Base-by-base conservation (phyloP, 2,888 invertebrate species). In the Zeuzera pyrina region DNA sequence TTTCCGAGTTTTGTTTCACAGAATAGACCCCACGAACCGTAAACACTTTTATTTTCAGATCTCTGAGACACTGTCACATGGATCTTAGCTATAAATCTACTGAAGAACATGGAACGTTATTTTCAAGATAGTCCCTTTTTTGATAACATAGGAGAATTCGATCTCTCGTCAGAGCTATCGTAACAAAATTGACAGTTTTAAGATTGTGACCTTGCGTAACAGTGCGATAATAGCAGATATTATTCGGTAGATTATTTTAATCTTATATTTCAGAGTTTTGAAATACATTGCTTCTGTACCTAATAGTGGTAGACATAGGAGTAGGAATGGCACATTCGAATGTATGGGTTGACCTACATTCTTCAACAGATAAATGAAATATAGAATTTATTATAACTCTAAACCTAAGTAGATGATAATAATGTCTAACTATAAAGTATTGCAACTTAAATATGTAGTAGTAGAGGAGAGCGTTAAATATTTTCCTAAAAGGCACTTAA, bases 191-290 rank as follows among this genome's bases (percentile, higher is more conserved):
- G 78, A 74, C 73, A 76, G 65, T 49, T 67, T 58, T 40, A 31
- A 69, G 77, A 79, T 78, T 63, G 64, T 31, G 37, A 54, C 49
- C 60, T 79, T 79, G 78, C 66, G 81, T 71, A 81, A 79, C 49
- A 16, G 36, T 37, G 36, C 38, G 64, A 68, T 65, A 65, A 43
- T 46, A 22, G 30, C 41, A 49, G 59, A 57, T 55, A 57, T 48
- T 51, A 48, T 58, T 57, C 45, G 46, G 43, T 35, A 61, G 68
- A 71, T 69, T 54, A 60, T 26, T 42, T 44, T 65, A 64, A 72
- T 72, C 68, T 53, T 36, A n/a, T n/a, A n/a, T n/a, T n/a, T n/a
- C n/a, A n/a, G n/a, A n/a, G n/a, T n/a, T n/a, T n/a, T n/a, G n/a
- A n/a, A n/a, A n/a, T n/a, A n/a, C n/a, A n/a, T n/a, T n/a, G n/a